Evolutionary conservation across 2,113 vertebrate species (phyloP), one percentile per base, ranked within the genome.

Genomic region (Hepsetus odoe): DNA sequence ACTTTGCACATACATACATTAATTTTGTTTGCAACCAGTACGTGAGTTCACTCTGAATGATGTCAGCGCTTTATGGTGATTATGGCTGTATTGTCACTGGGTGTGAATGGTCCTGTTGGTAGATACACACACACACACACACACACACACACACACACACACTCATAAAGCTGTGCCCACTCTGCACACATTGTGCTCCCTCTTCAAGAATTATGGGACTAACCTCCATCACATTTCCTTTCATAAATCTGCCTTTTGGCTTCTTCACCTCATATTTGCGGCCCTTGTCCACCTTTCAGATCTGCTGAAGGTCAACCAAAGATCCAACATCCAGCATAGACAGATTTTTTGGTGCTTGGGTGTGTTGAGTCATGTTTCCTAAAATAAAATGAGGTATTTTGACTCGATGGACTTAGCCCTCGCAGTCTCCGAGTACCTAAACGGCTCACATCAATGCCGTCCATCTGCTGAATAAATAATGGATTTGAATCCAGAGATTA

Each of bases 41-140:
- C 42, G 28, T 8, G 18, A 61, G 22, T 79, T 58, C 61, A n/a
- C 12, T 24, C 26, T 9, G 12, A 61, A 20, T 1, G 18, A 56
- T 35, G 69, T 51, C 62, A 20, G 30, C 30, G 9, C 59, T 73
- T 66, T 72, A 46, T 79, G 77, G 77, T 79, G 72, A 72, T 79
- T 68, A n/a, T 5, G 16, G n/a, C 30, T 28, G 24, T 66, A 66
- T 66, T 79, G 69, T 79, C 69, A 32, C 58, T 33, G 44, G 58
- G 67, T 72, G 68, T 72, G 76, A 79, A 71, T 62, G 76, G 55
- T 72, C 53, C 46, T 79, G 58, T 73, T 24, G 13, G n/a, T n/a
- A 72, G 69, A 73, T 72, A 73, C 72, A 49, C 44, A 24, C 18
- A 6, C 58, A 32, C 72, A 69, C 72, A 24, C 13, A 65, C 55